Percentiles rank a stretch among this genome's conserved stretches.
Evolutionary conservation across 2,113 vertebrate genomes (phyloP).

Genomic region (Sigmodon hispidus): DNA sequence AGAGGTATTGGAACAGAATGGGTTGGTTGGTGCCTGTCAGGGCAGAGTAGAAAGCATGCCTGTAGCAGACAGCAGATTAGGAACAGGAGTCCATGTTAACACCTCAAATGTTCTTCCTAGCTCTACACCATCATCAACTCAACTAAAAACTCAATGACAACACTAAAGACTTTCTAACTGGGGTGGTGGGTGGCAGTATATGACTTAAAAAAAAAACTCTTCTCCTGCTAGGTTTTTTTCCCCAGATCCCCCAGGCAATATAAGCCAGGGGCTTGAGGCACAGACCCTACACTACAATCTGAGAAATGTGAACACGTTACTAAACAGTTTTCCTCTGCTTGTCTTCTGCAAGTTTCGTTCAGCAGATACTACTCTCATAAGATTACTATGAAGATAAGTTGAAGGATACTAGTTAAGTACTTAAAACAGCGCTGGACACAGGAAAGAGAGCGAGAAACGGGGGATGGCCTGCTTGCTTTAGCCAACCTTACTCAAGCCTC

Average conservation of each 20-base stretch:
- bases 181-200: too few relatives aligned
- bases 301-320: constrained; percentile 34
- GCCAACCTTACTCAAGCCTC: constrained; percentile 46
- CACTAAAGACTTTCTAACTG: background rate
- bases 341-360: constrained; percentile 23
- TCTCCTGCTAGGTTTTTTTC: background rate
- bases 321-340: constrained; percentile 46
- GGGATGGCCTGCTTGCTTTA: constrained; percentile 44
- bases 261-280: background rate
- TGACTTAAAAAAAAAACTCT: too few relatives aligned
- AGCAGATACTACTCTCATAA: constrained; percentile 15
- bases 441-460: background rate
- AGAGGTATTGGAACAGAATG: constrained; percentile 32
- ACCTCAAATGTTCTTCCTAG: constrained; percentile 35
- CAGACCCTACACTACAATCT: background rate
- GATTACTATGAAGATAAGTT: constrained; percentile 17
- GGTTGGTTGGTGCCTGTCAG: background rate
- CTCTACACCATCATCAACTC: constrained; percentile 23
- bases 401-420: constrained; percentile 44
- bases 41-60: background rate
- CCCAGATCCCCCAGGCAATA: background rate
- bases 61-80: background rate
- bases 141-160: constrained; percentile 45
- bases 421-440: constrained; percentile 36
- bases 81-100: constrained; percentile 6